phyloP scores from a whole-genome alignment of 2,888 invertebrate species.

The Stegophylla sp. region DNA sequence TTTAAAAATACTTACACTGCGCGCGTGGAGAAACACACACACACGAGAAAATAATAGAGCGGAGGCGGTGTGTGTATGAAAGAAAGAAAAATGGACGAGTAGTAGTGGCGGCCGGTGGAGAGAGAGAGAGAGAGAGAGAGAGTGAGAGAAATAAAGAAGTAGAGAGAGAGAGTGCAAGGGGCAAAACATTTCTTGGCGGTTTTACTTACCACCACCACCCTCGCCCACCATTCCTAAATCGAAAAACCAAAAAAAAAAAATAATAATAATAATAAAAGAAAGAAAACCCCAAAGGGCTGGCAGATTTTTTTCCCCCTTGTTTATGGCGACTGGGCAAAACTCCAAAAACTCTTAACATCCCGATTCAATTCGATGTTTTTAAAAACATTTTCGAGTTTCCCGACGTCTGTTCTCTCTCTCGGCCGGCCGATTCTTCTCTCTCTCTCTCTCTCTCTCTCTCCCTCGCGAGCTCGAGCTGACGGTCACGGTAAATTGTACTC shows the following conservation, averaged over 20 bases:
- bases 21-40: background rate
- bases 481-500: too few species aligned
- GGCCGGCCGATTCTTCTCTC: background rate
- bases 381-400: constrained; percentile 47
- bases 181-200: constrained; percentile 32
- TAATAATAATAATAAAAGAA: too few species aligned
- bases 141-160: background rate
- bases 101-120: background rate
- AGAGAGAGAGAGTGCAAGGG: background rate
- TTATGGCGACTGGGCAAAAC: constrained; percentile 38
- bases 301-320: constrained; percentile 53
- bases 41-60: background rate
- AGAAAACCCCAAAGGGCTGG: constrained; percentile 20
- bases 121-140: background rate
- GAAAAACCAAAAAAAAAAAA: background rate
- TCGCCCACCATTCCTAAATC: background rate
- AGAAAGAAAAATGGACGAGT: background rate
- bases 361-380: constrained; percentile 55
- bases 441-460: too few species aligned
- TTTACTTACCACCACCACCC: background rate
- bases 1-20: background rate
- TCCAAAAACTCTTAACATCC: constrained; percentile 50
- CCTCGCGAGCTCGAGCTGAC: too few species aligned
- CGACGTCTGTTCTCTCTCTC: background rate
- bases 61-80: background rate